Base-by-base conservation (phyloP, 2,797 vertebrate species). In the Cryptoprocta ferox region DNA sequence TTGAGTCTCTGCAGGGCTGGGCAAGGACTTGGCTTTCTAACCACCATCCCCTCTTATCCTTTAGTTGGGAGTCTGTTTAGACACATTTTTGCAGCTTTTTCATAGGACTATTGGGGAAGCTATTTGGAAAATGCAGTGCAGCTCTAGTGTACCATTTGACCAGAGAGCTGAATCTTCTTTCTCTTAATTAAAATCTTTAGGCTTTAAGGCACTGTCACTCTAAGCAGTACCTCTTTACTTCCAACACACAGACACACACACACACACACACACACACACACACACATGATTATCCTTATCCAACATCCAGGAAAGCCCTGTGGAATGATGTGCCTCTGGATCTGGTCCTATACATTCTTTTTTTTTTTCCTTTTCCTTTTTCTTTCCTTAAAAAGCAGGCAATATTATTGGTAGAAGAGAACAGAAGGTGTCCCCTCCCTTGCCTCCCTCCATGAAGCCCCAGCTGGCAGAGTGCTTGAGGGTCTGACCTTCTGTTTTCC, bases 91-190 rank as follows among this genome's bases (percentile, higher is more conserved):
- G 63, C 2, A 82, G 68, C 30, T 59, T 96, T 50, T 48, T 7
- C 15, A 6, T 42, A 45, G 19, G 56, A 19, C 61, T 35, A 1
- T 10, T 45, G 3, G 11, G 35, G 18, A 73, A 45, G 56, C 45
- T 79, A 0, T 65, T 71, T 78, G 73, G 76, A 75, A 81, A 50
- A 53, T 28, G 16, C 28, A 63, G 0, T 53, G 24, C 1, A 82
- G 16, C 59, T 91, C 35, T 80, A 42, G 12, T n/a, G 14, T 12
- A 8, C 16, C 42, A 16, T 66, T 53, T 59, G 39, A 68, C 14
- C 61, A 89, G 82, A n/a, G 18, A 68, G 26, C n/a, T 95, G 15
- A 84, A 30, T 42, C 53, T 63, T 91, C 61, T 56, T 68, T 94
- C 71, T 75, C 35, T 88, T 39, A 59, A 91, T 80, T 50, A 88